Evolutionary conservation across 2,113 vertebrate species (phyloP).

Genomic region (Microcebus murinus): DNA sequence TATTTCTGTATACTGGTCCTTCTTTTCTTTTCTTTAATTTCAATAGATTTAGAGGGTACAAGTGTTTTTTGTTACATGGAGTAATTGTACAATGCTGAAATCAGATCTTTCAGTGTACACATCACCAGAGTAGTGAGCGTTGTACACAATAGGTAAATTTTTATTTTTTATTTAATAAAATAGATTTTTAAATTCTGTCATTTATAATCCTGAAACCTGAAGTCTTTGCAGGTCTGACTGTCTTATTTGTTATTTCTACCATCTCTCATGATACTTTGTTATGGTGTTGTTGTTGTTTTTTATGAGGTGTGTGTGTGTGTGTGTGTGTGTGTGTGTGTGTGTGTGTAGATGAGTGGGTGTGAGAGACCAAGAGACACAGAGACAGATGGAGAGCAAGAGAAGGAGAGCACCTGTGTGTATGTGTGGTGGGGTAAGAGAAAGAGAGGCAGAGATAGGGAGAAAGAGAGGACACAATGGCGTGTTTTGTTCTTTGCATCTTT

Average conservation of each 20-base stretch:
- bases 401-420: neutral
- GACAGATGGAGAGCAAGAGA: neutral
- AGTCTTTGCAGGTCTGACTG: neutral
- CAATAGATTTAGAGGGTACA: too few relatives aligned
- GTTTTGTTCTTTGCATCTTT: neutral
- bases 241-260: neutral
- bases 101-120: too few relatives aligned
- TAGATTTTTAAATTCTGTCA: neutral
- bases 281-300: neutral
- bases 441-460: neutral
- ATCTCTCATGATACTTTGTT: neutral
- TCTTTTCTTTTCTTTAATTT: too few relatives aligned
- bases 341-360: neutral
- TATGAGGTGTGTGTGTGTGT: neutral
- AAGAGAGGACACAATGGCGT: neutral
- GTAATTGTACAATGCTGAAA: too few relatives aligned
- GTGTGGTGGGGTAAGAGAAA: neutral
- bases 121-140: too few relatives aligned
- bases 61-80: too few relatives aligned
- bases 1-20: too few relatives aligned
- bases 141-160: too few relatives aligned
- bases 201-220: neutral
- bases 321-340: too few relatives aligned
- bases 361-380: neutral
- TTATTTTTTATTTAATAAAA: conserved; percentile 9